phyloP scores from a whole-genome alignment of 1,140 invertebrate species.

The Aphelenchoides besseyi region DNA sequence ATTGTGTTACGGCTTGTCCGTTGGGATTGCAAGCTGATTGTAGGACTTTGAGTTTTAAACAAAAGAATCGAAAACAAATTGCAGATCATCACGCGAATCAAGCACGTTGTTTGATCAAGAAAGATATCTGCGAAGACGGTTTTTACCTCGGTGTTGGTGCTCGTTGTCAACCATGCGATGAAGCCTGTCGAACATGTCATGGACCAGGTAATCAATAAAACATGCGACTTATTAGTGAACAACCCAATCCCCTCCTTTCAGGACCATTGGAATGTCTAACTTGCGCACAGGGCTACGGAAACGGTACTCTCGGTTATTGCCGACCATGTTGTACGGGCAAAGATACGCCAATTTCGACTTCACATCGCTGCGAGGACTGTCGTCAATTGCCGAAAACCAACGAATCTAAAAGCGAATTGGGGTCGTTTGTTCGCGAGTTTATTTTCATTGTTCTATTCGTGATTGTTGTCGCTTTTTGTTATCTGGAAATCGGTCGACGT shows the following conservation, averaged over 20 bases:
- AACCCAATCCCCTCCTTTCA: constrained; percentile 22
- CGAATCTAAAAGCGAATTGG: neutral
- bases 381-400: neutral
- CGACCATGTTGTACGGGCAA: constrained; percentile 48
- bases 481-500: neutral
- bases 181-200: constrained; percentile 55
- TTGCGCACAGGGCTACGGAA: constrained; percentile 52
- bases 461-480: neutral
- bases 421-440: neutral
- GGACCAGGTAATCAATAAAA: constrained; percentile 47
- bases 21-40: constrained; percentile 56
- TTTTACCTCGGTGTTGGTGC: constrained; percentile 47
- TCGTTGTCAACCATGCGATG: constrained; percentile 53
- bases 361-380: constrained; percentile 44
- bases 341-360: constrained; percentile 19
- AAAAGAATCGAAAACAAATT: neutral
- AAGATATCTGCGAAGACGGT: constrained; percentile 51
- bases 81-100: constrained; percentile 46
- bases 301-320: constrained; percentile 56
- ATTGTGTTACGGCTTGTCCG: constrained; percentile 57
- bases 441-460: neutral
- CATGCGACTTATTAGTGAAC: constrained; percentile 11
- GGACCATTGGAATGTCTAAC: constrained; percentile 49
- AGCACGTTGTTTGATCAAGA: constrained; percentile 53
- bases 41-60: constrained; percentile 28